These are phyloP conservation scores for Ammospiza maritima DNA, from an alignment of 2,797 vertebrate genomes.

Conservation along the genomic window DNA sequence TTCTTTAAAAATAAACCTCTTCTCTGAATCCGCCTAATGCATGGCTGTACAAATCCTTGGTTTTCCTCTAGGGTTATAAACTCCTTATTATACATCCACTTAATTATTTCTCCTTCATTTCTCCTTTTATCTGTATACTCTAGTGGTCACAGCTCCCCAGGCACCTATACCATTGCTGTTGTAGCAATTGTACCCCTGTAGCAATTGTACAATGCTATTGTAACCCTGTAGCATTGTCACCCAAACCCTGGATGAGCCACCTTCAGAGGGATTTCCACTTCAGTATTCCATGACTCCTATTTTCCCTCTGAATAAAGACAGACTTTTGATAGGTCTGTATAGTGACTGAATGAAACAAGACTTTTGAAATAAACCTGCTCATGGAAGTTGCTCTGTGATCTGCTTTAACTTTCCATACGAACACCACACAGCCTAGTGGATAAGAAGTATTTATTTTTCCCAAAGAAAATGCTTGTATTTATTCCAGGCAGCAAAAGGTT, in stretches of 20 bases:
- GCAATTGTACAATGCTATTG: not conserved
- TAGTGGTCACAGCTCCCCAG: not conserved
- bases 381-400: not conserved
- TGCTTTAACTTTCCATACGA: not conserved
- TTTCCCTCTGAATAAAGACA: not conserved
- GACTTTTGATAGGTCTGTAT: not conserved
- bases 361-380: not conserved
- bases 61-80: not conserved
- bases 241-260: not conserved
- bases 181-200: not conserved
- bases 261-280: not conserved
- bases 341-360: not conserved
- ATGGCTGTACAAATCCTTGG: not conserved
- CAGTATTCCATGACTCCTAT: not conserved
- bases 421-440: not conserved
- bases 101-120: not conserved
- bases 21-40: not conserved
- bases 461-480: not conserved
- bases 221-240: not conserved
- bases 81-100: not conserved
- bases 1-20: not conserved
- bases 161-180: not conserved
- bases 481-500: not conserved
- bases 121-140: not conserved
- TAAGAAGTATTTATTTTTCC: not conserved